Conservation (phyloP, 2,888 invertebrate genomes). For the Smittia sp. region DNA sequence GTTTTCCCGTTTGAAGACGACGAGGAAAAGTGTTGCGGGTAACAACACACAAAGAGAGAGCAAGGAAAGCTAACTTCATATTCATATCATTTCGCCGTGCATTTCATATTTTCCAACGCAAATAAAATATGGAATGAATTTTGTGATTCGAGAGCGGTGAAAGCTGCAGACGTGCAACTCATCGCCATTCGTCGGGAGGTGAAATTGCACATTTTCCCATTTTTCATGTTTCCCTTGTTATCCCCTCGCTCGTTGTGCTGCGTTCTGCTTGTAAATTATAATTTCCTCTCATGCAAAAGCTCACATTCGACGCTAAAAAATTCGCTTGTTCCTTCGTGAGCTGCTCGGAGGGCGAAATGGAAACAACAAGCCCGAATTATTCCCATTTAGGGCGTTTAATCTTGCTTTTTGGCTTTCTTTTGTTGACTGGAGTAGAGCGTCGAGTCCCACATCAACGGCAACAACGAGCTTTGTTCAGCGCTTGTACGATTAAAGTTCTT, state of each 20-base stretch:
- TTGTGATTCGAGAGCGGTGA: not conserved
- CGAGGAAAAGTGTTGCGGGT: not conserved
- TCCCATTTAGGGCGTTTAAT: not conserved
- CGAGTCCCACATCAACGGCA: no score
- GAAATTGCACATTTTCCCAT: not conserved
- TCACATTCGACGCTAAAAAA: not conserved
- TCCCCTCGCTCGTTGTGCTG: not conserved
- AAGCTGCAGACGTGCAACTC: slow-evolving; percentile 22
- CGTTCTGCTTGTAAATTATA: not conserved
- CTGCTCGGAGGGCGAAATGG: not conserved
- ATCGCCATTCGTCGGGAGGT: slow-evolving; percentile 1
- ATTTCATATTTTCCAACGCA: not conserved
- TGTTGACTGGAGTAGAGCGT: not conserved
- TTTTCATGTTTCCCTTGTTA: not conserved
- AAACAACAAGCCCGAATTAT: not conserved
- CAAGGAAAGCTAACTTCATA: slow-evolving; percentile 21
- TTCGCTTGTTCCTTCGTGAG: not conserved
- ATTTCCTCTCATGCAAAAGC: not conserved
- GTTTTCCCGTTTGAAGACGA: not conserved
- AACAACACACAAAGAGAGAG: not conserved
- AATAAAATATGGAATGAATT: slow-evolving; percentile 6
- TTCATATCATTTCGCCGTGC: slow-evolving; percentile 23
- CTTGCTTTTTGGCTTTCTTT: not conserved
- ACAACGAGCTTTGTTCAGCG: no score
- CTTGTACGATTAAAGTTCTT: no score